Base-by-base conservation (phyloP, 2,113 vertebrate genomes). In the Cricetomys ansorgei region DNA sequence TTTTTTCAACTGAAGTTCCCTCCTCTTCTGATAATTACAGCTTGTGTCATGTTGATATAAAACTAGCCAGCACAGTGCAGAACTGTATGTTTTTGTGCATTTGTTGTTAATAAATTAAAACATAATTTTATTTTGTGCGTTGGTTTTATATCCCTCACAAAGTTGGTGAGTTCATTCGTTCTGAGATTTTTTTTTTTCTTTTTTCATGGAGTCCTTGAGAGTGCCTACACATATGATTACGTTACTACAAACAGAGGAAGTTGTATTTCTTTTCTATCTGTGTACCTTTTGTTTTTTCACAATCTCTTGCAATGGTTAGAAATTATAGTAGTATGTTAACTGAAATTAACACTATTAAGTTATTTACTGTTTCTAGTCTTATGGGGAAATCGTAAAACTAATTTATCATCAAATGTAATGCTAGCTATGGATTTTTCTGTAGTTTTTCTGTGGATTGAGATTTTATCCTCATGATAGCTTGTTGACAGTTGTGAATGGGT, bases 71-170 rank as follows among this genome's bases (percentile, higher is more conserved):
- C n/a, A n/a, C n/a, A n/a, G n/a, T n/a, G n/a, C n/a, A n/a, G 10
- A 57, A 6, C 73, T 81, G 79, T 67, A 88, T 94, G 73, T 72
- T 76, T 87, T 93, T 1, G 37, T 79, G 15, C 64, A 57, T 84
- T 91, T 92, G 34, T 80, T 84, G 21, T 89, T 81, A 87, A 67
- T 87, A 92, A 76, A 55, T 87, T 72, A 77, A 94, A 83, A 70
- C 77, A 17, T 93, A 19, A 96, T 59, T 91, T 37, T 40, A 83
- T 87, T 91, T 57, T 88, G 0, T 67, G 53, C 91, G 19, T 94
- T 62, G 43, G 25, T 91, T 93, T 95, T 57, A 15, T 57, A 57
- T 80, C 70, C 2, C 67, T 17, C 11, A 91, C n/a, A n/a, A n/a
- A n/a, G n/a, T n/a, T n/a, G n/a, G n/a, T n/a, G n/a, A n/a, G n/a